Base-by-base conservation (phyloP, 2,888 invertebrate species). In the Scaptomyza polygonia region DNA sequence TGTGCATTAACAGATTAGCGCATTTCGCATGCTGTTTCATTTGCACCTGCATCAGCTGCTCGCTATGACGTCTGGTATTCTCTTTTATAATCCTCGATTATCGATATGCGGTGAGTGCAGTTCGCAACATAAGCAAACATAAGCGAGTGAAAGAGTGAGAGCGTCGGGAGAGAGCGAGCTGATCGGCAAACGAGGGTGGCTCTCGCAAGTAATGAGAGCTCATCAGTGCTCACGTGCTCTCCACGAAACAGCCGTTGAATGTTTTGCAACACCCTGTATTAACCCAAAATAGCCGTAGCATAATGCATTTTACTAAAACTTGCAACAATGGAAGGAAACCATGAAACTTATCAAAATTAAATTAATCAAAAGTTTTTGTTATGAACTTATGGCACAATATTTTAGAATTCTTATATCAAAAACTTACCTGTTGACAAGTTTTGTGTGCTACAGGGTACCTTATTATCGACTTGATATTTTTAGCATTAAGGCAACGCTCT, bases 121-220 rank as follows among this genome's bases (percentile, higher is more conserved):
- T 32, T 21, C 18, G 16, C 21, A 61, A 42, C 39, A 51, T 39
- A 45, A n/a, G 32, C 32, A 12, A 8, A 29, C 48, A 29, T n/a
- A n/a, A n/a, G 57, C 12, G 14, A 14, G 25, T 7, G 7, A 21
- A 42, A 36, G 21, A 47, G 43, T 39, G 25, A 11, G 16, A 25
- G 45, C 9, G 42, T 54, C 30, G 5, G 39, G 42, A 45, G 58
- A 21, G 27, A 48, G 34, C 21, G 9, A 56, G 30, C 45, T 49
- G 74, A 77, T 74, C 74, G 47, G 8, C 7, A 49, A 58, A 59
- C 27, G 72, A 72, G 77, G 77, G 77, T 67, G 77, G 62, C 73
- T 77, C 72, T 66, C 36, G 25, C 51, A 25, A 71, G 54, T 55
- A 57, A 58, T 44, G 36, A 39, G n/a, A 62, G 32, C 72, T 73